Conservation (phyloP, 2,113 vertebrate species). For the Phycodurus eques region DNA sequence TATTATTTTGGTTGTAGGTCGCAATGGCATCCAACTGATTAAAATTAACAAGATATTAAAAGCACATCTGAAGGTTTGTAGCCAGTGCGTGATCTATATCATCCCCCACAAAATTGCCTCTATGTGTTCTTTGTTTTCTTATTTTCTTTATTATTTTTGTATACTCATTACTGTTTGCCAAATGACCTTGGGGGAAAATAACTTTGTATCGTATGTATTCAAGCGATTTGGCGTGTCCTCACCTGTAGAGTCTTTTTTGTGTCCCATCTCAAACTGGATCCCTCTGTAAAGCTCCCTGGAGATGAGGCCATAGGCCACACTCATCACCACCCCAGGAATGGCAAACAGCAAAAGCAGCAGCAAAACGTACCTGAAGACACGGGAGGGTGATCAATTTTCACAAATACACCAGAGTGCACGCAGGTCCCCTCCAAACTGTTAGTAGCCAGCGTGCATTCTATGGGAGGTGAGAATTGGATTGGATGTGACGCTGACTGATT, state of each 20-base stretch:
- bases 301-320: constrained; percentile 77
- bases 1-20: not conserved
- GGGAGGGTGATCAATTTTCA: not conserved
- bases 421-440: not conserved
- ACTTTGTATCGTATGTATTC: not conserved
- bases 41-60: too few relatives aligned
- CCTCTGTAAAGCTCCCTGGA: constrained; percentile 78
- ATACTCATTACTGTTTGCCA: too few relatives aligned
- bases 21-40: not conserved
- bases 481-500: not conserved
- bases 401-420: too few relatives aligned
- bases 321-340: constrained; percentile 79
- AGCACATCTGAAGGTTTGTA: too few relatives aligned
- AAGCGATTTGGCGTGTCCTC: constrained; percentile 20
- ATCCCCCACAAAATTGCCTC: too few relatives aligned
- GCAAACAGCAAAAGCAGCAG: constrained; percentile 75
- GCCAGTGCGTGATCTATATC: too few relatives aligned
- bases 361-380: constrained; percentile 65
- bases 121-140: too few relatives aligned
- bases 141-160: too few relatives aligned
- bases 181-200: not conserved
- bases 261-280: constrained; percentile 76
- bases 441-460: not conserved
- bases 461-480: not conserved
- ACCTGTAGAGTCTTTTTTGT: constrained; percentile 71